A percentile compares a stretch with the other conserved stretches of the same genome.
These are phyloP conservation scores for Leptopilina drosophilae DNA, from an alignment of 2,888 invertebrate genomes.

Conservation along the genomic window DNA sequence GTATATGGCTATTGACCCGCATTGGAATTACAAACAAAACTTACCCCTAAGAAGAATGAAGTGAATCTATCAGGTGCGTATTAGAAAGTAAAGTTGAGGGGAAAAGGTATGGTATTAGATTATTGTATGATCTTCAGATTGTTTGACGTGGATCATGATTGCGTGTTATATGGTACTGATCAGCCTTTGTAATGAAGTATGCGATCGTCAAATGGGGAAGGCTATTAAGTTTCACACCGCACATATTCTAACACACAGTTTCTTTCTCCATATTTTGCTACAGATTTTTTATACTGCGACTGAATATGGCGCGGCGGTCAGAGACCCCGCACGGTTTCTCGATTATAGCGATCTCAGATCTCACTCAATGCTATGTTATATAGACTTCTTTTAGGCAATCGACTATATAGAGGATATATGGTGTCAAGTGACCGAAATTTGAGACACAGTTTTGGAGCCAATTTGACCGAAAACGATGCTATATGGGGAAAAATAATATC, in stretches of 20 bases:
- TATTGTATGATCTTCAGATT: slow-evolving; percentile 72
- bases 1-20: too few relatives aligned
- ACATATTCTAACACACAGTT: slow-evolving; percentile 48
- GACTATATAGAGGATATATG: slow-evolving; percentile 51
- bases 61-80: too few relatives aligned
- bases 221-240: slow-evolving; percentile 74
- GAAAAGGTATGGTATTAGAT: slow-evolving; percentile 49
- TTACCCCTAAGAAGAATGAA: too few relatives aligned
- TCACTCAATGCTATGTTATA: slow-evolving; percentile 65
- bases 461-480: slow-evolving; percentile 64
- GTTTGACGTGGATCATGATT: slow-evolving; percentile 74
- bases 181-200: slow-evolving; percentile 74
- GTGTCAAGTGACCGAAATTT: slow-evolving; percentile 71
- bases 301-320: slow-evolving; percentile 53
- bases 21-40: too few relatives aligned
- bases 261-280: slow-evolving; percentile 48
- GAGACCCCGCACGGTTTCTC: slow-evolving; percentile 48
- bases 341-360: slow-evolving; percentile 66
- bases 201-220: slow-evolving; percentile 73
- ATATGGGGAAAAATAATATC: slow-evolving; percentile 67
- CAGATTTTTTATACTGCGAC: slow-evolving; percentile 36
- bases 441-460: slow-evolving; percentile 72
- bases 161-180: slow-evolving; percentile 76
- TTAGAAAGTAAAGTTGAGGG: too few relatives aligned
- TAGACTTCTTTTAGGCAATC: slow-evolving; percentile 60